Percentiles rank a stretch among this genome's conserved stretches.
phyloP scores from a whole-genome alignment of 2,888 invertebrate species.

The Poecilus cupreus region DNA sequence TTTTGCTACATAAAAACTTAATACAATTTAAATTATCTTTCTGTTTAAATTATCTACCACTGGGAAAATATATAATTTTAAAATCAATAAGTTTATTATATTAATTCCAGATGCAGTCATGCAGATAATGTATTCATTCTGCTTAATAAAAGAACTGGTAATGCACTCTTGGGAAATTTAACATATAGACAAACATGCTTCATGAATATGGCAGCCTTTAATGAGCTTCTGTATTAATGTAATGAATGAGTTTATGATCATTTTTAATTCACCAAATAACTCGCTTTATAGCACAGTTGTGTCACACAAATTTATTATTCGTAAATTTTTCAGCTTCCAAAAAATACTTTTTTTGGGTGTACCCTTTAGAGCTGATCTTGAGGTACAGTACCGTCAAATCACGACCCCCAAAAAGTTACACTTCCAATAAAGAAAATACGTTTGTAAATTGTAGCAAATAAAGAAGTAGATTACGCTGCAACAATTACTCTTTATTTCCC shows the following conservation, averaged over 20 bases:
- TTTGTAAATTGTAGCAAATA: no score
- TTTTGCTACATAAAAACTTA: no score
- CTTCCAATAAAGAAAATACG: no score
- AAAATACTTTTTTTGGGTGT: no score
- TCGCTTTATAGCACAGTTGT: background rate
- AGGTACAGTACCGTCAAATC: no score
- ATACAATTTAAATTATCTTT: no score
- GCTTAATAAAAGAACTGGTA: background rate
- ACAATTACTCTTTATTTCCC: background rate
- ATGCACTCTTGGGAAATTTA: background rate
- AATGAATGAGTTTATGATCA: slow-evolving; percentile 7
- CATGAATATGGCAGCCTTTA: background rate
- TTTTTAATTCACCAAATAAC: background rate
- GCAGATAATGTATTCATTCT: background rate
- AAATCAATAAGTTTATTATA: background rate
- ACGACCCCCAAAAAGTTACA: no score
- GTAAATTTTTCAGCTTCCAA: no score
- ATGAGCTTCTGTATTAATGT: slow-evolving; percentile 1
- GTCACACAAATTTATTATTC: no score
- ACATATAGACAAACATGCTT: background rate
- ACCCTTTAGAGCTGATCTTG: no score
- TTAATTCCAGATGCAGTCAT: background rate
- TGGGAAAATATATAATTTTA: background rate
- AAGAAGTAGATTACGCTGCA: background rate
- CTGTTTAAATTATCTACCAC: no score